Evolutionary conservation across 2,113 vertebrate species (phyloP), one percentile per base, ranked within the genome.

Genomic region (Phaethon lepturus): DNA sequence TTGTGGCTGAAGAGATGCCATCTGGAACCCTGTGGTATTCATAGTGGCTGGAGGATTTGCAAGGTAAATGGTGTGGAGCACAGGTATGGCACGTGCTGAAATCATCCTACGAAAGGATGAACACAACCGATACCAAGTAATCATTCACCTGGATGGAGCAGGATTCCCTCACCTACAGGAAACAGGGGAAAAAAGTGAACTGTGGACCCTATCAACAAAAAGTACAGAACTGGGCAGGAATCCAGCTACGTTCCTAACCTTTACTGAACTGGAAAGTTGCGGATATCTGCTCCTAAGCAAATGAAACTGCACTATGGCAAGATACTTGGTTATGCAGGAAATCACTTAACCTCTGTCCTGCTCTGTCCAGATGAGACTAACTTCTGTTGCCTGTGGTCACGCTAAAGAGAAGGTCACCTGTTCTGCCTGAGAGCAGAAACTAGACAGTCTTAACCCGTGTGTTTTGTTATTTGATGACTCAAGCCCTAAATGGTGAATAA

Each of bases 381-480:
- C 35, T 73, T 69, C 38, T 91, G 7, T 82, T 91, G 66, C 77
- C 71, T 62, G 87, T 88, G 63, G 81, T 60, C 62, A 71, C 79
- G 42, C 23, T 66, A 69, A 91, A 44, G 16, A 91, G 63, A 50
- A 93, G 38, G 91, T 95, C 84, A 93, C 94, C 84, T 97, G 84
- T 73, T 85, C 69, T 80, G 62, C 22, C 75, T 79, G 87, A 93
- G 50, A 95, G 78, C 62, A 94, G 89, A 95, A 97, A 79, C 76
- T 95, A 94, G 95, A 78, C 83, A 69, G 62, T 77, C 56, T 42
- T 91, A 95, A 91, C 33, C 28, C 28, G 14, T 20, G 53, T 35
- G 25, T 84, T 68, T 67, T 92, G 67, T 50, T 92, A 86, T 79
- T 97, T 75, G 87, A 89, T 96, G 93, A 88, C 77, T 96, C 93